Percentiles rank a stretch among this genome's conserved stretches.
phyloP scores from a whole-genome alignment of 2,797 vertebrate species.

The Distichodus sexfasciatus region DNA sequence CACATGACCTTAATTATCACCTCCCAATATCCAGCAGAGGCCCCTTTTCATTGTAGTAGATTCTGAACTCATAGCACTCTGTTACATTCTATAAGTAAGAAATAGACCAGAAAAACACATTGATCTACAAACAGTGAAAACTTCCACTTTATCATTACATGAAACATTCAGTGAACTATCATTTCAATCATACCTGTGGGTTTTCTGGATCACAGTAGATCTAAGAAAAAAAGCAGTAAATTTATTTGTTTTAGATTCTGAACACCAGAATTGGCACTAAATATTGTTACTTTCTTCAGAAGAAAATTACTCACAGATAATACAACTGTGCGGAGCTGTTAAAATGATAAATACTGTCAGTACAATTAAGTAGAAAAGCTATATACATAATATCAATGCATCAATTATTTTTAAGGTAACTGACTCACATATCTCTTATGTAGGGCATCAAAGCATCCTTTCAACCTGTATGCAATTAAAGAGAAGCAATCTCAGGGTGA shows the following conservation, averaged over 20 bases:
- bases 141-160: too few relatives aligned
- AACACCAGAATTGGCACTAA: neutral
- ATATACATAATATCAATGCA: neutral
- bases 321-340: constrained; percentile 84
- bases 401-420: constrained; percentile 11
- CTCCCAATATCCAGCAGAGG: constrained; percentile 85
- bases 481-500: neutral
- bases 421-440: constrained; percentile 93
- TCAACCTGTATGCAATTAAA: constrained; percentile 76
- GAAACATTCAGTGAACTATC: neutral
- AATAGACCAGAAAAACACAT: neutral
- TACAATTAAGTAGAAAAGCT: neutral
- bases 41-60: constrained; percentile 84
- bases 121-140: neutral
- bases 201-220: constrained; percentile 87
- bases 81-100: constrained; percentile 83
- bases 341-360: constrained; percentile 13
- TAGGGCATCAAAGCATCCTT: constrained; percentile 94
- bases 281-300: neutral
- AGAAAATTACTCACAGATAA: constrained; percentile 86
- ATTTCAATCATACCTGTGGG: constrained; percentile 76
- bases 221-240: constrained; percentile 67
- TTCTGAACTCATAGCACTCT: constrained; percentile 94
- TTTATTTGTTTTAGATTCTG: constrained; percentile 14
- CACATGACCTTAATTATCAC: constrained; percentile 63